Evolutionary conservation across 2,888 invertebrate species (phyloP).

Genomic region (Ypsolopha scabrella): DNA sequence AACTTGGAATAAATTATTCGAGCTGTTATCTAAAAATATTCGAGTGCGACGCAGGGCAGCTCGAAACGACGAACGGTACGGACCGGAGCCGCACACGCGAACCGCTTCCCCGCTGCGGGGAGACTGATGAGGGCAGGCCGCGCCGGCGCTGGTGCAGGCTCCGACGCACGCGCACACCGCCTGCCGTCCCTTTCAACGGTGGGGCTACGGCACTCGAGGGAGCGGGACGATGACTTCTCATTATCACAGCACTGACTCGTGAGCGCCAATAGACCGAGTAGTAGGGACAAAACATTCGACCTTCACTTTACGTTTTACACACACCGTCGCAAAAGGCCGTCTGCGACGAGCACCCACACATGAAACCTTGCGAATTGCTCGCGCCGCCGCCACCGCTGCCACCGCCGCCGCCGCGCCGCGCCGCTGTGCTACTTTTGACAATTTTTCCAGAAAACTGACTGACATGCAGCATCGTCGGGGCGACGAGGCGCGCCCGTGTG

Average conservation of each 20-base stretch:
- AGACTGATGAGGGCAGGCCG: slow-evolving; percentile 68
- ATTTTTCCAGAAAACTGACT: slow-evolving; percentile 67
- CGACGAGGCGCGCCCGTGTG: neutral
- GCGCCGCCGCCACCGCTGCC: slow-evolving; percentile 17
- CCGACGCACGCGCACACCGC: slow-evolving; percentile 57
- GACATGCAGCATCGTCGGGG: slow-evolving; percentile 55
- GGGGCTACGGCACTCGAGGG: slow-evolving; percentile 27
- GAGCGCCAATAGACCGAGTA: slow-evolving; percentile 69
- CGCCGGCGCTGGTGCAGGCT: slow-evolving; percentile 61
- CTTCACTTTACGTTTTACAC: slow-evolving; percentile 55
- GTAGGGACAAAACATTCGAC: slow-evolving; percentile 69
- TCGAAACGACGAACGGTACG: slow-evolving; percentile 34
- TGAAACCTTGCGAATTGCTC: slow-evolving; percentile 47
- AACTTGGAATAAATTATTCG: slow-evolving; percentile 65
- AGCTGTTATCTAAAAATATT: slow-evolving; percentile 69
- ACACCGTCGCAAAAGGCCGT: slow-evolving; percentile 16
- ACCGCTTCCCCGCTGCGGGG: slow-evolving; percentile 67
- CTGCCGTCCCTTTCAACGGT: slow-evolving; percentile 45
- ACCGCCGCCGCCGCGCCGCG: slow-evolving; percentile 25
- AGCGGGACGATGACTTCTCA: slow-evolving; percentile 54
- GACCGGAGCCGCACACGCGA: slow-evolving; percentile 57
- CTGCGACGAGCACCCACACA: slow-evolving; percentile 45
- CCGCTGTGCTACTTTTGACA: slow-evolving; percentile 63
- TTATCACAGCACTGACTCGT: slow-evolving; percentile 65
- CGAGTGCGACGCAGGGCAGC: slow-evolving; percentile 47